Percentiles rank a stretch among this genome's conserved stretches.
phyloP scores from a whole-genome alignment of 2,888 invertebrate species.

The Nomada hirtipes region DNA sequence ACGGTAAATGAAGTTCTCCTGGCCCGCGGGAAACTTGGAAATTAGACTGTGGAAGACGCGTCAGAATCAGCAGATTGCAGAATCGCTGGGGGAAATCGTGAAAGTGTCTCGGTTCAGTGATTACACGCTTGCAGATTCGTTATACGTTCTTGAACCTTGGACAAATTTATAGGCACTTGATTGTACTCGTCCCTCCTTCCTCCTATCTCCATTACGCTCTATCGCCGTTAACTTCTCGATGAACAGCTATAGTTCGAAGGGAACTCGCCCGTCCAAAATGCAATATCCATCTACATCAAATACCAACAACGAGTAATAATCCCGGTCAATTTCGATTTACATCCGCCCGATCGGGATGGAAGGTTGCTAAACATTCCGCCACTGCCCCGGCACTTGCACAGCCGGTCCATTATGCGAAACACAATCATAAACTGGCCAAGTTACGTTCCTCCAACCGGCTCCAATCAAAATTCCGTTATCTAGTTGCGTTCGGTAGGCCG shows the following conservation, averaged over 20 bases:
- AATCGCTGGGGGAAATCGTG: conserved; percentile 13
- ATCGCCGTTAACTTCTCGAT: no score
- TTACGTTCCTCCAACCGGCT: conserved; percentile 23
- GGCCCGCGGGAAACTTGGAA: conserved; percentile 37
- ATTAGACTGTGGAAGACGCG: conserved; percentile 34
- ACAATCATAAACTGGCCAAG: conserved; percentile 29
- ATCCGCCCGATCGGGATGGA: not conserved
- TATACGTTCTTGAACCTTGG: no score
- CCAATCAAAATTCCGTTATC: conserved; percentile 40
- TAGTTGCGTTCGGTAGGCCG: conserved; percentile 6
- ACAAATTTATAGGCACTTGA: no score
- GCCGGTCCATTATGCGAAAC: conserved; percentile 31
- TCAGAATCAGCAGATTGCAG: conserved; percentile 26
- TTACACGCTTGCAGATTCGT: not conserved
- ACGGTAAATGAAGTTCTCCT: conserved; percentile 55
- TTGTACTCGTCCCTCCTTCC: no score
- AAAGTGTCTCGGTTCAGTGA: conserved; percentile 15
- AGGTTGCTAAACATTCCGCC: conserved; percentile 12
- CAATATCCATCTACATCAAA: not conserved
- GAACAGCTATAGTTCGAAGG: no score
- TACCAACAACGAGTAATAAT: not conserved
- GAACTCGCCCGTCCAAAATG: not conserved
- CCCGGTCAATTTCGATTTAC: conserved; percentile 5
- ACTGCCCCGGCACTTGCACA: not conserved
- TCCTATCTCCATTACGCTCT: no score